Conservation (phyloP, 2,113 vertebrate genomes). For the Otolemur garnettii region DNA sequence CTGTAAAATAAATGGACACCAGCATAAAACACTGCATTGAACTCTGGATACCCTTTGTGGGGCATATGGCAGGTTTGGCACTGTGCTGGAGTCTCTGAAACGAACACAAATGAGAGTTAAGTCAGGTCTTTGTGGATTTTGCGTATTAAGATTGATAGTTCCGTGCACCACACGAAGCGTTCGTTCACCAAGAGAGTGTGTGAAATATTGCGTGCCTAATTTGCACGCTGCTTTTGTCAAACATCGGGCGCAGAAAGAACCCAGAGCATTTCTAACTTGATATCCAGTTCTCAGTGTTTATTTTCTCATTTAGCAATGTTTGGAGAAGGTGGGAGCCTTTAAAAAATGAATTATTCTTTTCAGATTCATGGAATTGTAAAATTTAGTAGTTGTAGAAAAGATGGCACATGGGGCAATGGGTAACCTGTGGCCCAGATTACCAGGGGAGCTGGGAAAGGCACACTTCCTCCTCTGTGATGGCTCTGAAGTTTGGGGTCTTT, state of each 20-base stretch:
- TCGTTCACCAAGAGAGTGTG: background rate
- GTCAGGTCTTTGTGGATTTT: background rate
- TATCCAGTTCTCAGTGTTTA: background rate
- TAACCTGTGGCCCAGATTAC: background rate
- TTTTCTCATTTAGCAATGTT: background rate
- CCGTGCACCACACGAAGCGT: background rate
- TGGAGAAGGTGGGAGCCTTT: background rate
- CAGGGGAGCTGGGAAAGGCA: background rate
- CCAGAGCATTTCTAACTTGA: background rate
- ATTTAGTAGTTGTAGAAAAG: background rate
- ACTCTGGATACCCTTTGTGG: background rate
- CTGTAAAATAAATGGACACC: conserved; percentile 16
- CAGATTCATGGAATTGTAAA: background rate
- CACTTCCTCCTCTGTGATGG: background rate
- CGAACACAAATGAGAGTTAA: background rate
- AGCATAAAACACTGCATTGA: background rate
- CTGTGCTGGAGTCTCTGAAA: background rate
- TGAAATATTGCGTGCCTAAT: background rate
- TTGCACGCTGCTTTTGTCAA: background rate
- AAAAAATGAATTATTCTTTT: conserved; percentile 14
- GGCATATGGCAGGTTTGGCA: rapidly evolving
- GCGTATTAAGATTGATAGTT: background rate
- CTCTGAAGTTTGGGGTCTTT: background rate
- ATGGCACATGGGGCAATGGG: background rate
- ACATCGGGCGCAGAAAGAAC: background rate